These are phyloP conservation scores for Marisa cornuarietis DNA, from an alignment of 1,140 invertebrate species.

Conservation along the genomic window DNA sequence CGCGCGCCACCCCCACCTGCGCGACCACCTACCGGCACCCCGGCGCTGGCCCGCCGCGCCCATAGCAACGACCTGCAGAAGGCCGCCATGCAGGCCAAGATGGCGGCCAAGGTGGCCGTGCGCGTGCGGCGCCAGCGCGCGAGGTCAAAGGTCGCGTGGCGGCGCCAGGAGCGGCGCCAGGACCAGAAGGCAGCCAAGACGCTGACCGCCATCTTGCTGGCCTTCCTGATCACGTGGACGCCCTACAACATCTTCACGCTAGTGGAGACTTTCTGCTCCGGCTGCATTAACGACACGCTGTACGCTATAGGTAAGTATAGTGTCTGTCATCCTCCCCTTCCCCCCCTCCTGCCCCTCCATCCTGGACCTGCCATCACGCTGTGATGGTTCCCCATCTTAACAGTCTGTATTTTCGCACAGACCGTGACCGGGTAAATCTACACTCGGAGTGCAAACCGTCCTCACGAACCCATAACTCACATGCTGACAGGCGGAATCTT, in stretches of 20 bases:
- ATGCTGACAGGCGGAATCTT: too few relatives aligned
- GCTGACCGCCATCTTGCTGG: conserved; percentile 91
- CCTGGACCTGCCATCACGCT: too few relatives aligned
- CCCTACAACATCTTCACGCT: conserved; percentile 91
- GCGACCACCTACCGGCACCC: conserved; percentile 47
- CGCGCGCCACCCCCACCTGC: conserved; percentile 21
- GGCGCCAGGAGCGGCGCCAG: conserved; percentile 93
- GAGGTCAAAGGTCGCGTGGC: conserved; percentile 61
- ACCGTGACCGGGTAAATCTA: too few relatives aligned
- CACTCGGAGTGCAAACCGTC: too few relatives aligned
- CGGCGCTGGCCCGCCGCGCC: conserved; percentile 52
- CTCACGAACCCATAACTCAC: too few relatives aligned
- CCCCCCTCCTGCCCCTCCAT: neutral
- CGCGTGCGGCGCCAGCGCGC: conserved; percentile 48
- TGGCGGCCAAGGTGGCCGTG: conserved; percentile 51
- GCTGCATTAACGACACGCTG: conserved; percentile 45
- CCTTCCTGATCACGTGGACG: conserved; percentile 99
- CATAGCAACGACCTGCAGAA: conserved; percentile 49
- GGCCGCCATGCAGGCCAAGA: conserved; percentile 54
- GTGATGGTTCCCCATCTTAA: too few relatives aligned
- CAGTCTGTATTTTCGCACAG: too few relatives aligned
- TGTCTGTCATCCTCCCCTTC: too few relatives aligned
- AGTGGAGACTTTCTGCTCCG: conserved; percentile 65
- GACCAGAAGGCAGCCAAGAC: conserved; percentile 99
- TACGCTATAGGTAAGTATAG: conserved; percentile 53